Base-by-base conservation (phyloP, 2,797 vertebrate species). In the Lophotriccus pileatus region DNA sequence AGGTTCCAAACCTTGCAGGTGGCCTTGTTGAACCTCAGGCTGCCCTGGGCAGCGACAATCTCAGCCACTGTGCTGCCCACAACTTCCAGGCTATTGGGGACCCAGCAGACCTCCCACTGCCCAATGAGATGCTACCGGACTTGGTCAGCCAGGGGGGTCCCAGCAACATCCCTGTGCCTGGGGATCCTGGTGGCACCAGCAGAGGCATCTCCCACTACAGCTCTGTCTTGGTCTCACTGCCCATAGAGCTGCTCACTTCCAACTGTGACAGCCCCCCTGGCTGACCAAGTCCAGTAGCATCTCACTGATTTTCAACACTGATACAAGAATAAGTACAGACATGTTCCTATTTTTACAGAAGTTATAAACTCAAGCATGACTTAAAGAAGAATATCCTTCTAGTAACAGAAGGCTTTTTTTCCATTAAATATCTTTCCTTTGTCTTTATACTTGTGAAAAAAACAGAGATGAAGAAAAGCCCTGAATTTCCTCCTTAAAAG, bases 201-300 rank as follows among this genome's bases (percentile, higher is more conserved):
- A 2, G 24, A 59, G 24, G 14, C 34, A 73, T 28, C 6, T 47
- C 80, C 0, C 49, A 73, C 4, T 4, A 58, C 0, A 84, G 95
- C 69, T 91, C 73, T 14, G 32, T 14, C 12, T 89, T 84, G 0
- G 75, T 96, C 30, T 91, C 74, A 39, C 89, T 96, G 36, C 96
- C 96, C 0, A 66, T 76, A 1, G 97, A 98, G 55, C 84, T 97
- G n/a, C 84, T 96, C 28, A 94, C 87, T 22, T 76, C 83, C 0
- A 52, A 90, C 89, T 96, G 94, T 52, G 96, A 77, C 0, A 30
- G n/a, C n/a, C n/a, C n/a, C n/a, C n/a, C n/a, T n/a, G n/a, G n/a
- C n/a, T n/a, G n/a, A n/a, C n/a, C n/a, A n/a, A n/a, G n/a, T n/a
- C n/a, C n/a, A n/a, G n/a, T n/a, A n/a, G n/a, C n/a, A n/a, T n/a